Evolutionary conservation across 2,888 invertebrate genomes (phyloP).

Genomic region (Pyrochroa serraticornis): DNA sequence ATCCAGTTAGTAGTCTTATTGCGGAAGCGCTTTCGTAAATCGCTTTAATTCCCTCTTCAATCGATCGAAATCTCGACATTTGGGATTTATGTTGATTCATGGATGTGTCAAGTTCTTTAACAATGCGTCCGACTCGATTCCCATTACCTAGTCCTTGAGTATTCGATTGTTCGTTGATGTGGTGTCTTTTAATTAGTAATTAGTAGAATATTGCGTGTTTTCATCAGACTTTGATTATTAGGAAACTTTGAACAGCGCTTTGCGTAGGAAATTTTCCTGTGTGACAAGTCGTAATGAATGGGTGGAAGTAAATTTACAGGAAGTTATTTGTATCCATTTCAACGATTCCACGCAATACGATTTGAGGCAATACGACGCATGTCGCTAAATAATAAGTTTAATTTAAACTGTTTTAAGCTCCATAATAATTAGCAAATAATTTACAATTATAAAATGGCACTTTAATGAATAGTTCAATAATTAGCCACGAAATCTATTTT

Average conservation of each 20-base stretch:
- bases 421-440: too few species aligned
- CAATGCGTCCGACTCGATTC: not conserved
- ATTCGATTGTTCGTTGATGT: constrained; percentile 10
- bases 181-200: constrained; percentile 13
- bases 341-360: not conserved
- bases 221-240: constrained; percentile 1
- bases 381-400: too few species aligned
- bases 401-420: too few species aligned
- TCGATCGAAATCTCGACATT: not conserved
- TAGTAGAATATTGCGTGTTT: constrained; percentile 13
- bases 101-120: not conserved
- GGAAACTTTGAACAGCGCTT: constrained; percentile 14
- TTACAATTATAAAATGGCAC: too few species aligned
- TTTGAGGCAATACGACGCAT: too few species aligned
- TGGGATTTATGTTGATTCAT: not conserved
- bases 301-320: not conserved
- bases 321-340: constrained; percentile 1
- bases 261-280: constrained; percentile 14
- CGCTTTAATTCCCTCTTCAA: not conserved
- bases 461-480: too few species aligned
- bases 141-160: not conserved
- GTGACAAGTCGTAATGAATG: constrained; percentile 19
- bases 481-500: too few species aligned
- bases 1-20: not conserved
- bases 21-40: not conserved